A percentile compares a stretch with the other conserved stretches of the same genome.
Evolutionary conservation across 2,797 vertebrate genomes (phyloP).

Genomic region (Eulemur albifrons): DNA sequence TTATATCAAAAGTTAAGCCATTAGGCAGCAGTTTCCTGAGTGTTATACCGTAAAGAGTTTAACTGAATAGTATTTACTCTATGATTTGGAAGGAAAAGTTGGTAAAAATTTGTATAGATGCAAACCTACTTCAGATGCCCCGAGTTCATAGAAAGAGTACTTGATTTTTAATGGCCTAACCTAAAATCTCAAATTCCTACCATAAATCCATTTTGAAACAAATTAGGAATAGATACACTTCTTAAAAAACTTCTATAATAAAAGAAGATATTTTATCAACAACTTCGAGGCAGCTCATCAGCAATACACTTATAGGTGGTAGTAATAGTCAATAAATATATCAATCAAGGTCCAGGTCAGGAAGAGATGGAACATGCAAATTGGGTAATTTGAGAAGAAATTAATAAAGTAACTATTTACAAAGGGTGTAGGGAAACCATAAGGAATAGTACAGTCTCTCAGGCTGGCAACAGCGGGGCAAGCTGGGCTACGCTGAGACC

Average conservation of each 20-base stretch:
- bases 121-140: not conserved
- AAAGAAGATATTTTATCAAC: not conserved
- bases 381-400: not conserved
- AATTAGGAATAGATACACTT: not conserved
- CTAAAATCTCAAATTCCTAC: not conserved
- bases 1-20: not conserved
- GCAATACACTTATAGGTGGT: not conserved
- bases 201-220: not conserved
- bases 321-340: not conserved
- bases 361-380: not conserved
- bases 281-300: not conserved
- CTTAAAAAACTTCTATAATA: not conserved
- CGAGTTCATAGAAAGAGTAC: not conserved
- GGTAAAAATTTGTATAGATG: not conserved
- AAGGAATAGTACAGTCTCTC: not conserved
- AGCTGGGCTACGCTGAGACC: not conserved
- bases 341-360: not conserved
- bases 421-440: not conserved
- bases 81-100: not conserved
- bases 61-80: not conserved
- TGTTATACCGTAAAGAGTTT: not conserved
- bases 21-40: not conserved
- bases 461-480: not conserved
- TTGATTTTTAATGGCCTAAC: not conserved
- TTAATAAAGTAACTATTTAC: not conserved